phyloP scores from a whole-genome alignment of 2,113 vertebrate genomes.

The Menidia beryllina region DNA sequence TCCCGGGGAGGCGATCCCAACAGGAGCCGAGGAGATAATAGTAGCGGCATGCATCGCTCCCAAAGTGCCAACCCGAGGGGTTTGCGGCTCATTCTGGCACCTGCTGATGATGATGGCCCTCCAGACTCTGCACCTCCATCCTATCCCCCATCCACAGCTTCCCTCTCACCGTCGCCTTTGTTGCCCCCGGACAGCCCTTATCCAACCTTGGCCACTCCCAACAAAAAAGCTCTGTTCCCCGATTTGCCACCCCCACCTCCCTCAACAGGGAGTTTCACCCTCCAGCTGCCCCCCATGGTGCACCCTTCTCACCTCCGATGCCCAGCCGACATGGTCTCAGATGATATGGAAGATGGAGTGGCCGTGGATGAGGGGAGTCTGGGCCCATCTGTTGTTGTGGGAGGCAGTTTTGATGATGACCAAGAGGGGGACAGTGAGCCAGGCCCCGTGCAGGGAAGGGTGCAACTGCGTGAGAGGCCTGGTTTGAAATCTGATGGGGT shows the following conservation, averaged over 20 bases:
- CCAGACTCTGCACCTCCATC: constrained; percentile 76
- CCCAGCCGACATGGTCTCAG: constrained; percentile 82
- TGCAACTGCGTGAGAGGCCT: constrained; percentile 82
- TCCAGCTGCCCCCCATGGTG: constrained; percentile 89
- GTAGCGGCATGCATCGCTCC: constrained; percentile 84
- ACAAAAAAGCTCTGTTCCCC: constrained; percentile 89
- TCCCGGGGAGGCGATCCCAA: constrained; percentile 56
- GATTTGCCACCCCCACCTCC: constrained; percentile 83
- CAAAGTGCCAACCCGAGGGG: constrained; percentile 88
- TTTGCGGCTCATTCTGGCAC: constrained; percentile 91
- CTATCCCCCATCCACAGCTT: constrained; percentile 84
- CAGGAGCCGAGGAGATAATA: constrained; percentile 52
- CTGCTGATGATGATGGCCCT: constrained; percentile 87
- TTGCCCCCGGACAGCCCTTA: constrained; percentile 88
- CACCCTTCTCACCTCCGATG: constrained; percentile 84
- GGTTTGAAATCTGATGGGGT: constrained; percentile 84
- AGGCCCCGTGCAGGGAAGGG: constrained; percentile 35
- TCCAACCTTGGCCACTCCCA: constrained; percentile 80
- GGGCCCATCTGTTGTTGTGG: constrained; percentile 77
- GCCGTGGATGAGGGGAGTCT: constrained; percentile 79
- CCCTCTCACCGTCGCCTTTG: constrained; percentile 89
- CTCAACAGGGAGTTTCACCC: constrained; percentile 85
- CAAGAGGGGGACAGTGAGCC: constrained; percentile 41
- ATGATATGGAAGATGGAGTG: constrained; percentile 60
- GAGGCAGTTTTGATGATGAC: constrained; percentile 43